phyloP scores from a whole-genome alignment of 2,797 vertebrate genomes.

The Pelobates cultripes region DNA sequence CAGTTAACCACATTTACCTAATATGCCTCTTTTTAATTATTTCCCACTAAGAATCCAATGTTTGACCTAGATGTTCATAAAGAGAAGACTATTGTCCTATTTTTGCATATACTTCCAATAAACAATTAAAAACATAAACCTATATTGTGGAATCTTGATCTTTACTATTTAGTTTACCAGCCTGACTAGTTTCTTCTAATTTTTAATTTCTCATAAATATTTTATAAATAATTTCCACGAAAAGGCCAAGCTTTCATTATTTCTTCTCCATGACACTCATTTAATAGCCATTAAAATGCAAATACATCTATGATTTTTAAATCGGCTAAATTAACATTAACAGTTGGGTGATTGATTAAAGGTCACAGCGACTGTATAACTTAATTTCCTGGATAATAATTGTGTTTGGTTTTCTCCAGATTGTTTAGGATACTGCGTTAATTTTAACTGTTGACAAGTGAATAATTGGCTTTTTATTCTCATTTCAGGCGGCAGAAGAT shows the following conservation, averaged over 20 bases:
- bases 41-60: too few relatives aligned
- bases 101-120: background rate
- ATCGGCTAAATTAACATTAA: constrained; percentile 82
- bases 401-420: constrained; percentile 77
- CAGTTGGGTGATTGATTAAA: constrained; percentile 83
- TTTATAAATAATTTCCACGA: constrained; percentile 70
- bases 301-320: constrained; percentile 85
- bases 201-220: constrained; percentile 69
- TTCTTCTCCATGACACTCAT: constrained; percentile 82
- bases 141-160: background rate
- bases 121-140: background rate
- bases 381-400: constrained; percentile 79
- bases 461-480: constrained; percentile 67
- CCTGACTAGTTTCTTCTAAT: constrained; percentile 63
- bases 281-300: constrained; percentile 84
- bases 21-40: too few relatives aligned
- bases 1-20: too few relatives aligned
- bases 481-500: constrained; percentile 51
- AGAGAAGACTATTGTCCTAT: too few relatives aligned
- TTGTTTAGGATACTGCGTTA: constrained; percentile 80
- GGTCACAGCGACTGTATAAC: constrained; percentile 78
- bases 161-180: constrained; percentile 16
- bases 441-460: constrained; percentile 78
- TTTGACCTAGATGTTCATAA: too few relatives aligned
- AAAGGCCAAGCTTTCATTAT: constrained; percentile 81